Conservation (phyloP, 2,113 vertebrate species). For the Fregetta grallaria region DNA sequence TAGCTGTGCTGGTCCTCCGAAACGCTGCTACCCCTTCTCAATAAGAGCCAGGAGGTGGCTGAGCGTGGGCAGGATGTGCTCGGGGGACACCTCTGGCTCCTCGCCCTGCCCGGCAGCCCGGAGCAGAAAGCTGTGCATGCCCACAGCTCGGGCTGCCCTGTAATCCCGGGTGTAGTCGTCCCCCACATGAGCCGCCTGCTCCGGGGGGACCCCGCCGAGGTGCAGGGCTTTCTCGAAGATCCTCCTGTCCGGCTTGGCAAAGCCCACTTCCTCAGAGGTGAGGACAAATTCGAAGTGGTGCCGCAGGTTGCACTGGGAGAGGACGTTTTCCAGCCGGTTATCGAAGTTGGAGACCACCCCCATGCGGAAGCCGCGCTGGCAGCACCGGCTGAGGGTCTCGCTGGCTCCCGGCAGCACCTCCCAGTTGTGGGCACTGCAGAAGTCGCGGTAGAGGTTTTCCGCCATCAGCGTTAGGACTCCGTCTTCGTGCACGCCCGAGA, state of each 20-base stretch:
- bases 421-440: conserved; percentile 80
- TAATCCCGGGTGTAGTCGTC: conserved; percentile 88
- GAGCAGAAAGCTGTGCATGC: conserved; percentile 86
- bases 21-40: not conserved
- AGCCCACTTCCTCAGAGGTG: conserved; percentile 82
- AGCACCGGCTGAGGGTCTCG: conserved; percentile 75
- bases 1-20: rapidly evolving
- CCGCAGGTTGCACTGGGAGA: conserved; percentile 75
- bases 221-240: conserved; percentile 83
- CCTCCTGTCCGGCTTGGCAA: conserved; percentile 80
- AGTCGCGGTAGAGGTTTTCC: conserved; percentile 82
- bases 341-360: conserved; percentile 93
- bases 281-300: conserved; percentile 86
- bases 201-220: conserved; percentile 57
- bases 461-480: conserved; percentile 70
- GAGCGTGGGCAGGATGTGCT: conserved; percentile 67
- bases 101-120: not conserved
- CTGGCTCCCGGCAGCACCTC: conserved; percentile 82
- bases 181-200: conserved; percentile 81
- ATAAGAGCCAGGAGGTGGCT: conserved; percentile 63
- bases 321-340: conserved; percentile 78
- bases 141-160: conserved; percentile 75
- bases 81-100: conserved; percentile 20
- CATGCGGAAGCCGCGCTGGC: conserved; percentile 77
- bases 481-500: conserved; percentile 75